Conservation (phyloP, 2,113 vertebrate species). For the Varanus komodoensis region DNA sequence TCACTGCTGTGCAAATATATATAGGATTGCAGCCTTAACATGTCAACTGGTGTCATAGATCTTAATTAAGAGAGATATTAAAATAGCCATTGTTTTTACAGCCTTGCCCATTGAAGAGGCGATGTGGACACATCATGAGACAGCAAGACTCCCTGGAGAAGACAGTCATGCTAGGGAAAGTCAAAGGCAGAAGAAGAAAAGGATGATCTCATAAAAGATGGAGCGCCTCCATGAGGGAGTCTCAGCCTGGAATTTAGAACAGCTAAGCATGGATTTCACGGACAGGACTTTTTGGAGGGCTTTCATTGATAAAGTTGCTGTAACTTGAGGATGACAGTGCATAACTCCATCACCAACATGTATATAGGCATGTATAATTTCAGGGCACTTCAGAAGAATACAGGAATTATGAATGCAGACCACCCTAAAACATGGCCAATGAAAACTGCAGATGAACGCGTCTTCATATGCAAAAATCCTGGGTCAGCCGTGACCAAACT, state of each 20-base stretch:
- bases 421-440: background rate
- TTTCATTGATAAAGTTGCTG: no score
- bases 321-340: no score
- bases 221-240: no score
- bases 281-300: no score
- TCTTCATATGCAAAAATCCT: background rate
- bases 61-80: background rate
- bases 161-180: no score
- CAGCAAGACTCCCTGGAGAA: no score
- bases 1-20: background rate
- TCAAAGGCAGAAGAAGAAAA: no score
- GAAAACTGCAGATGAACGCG: background rate
- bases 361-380: background rate
- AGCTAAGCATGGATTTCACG: no score
- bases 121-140: background rate
- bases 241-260: no score
- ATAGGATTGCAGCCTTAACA: background rate
- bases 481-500: no score
- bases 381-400: background rate
- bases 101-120: background rate
- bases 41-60: background rate
- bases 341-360: no score
- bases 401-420: background rate
- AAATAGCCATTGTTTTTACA: background rate
- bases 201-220: no score